Base-by-base conservation (phyloP, 2,113 vertebrate genomes). In the Galeopterus variegatus region DNA sequence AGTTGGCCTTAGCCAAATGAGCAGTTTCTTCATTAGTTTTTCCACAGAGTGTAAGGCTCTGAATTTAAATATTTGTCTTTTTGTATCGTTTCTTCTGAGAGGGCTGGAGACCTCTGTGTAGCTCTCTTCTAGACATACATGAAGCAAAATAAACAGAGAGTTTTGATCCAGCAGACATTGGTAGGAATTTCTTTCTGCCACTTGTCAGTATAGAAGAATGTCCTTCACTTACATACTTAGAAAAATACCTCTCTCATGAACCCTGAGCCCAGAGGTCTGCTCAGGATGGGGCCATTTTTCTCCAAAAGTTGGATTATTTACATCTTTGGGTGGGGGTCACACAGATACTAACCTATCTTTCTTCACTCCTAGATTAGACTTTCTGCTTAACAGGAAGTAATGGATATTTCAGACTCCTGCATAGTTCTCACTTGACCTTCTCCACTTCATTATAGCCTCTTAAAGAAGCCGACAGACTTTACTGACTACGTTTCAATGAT, bases 1-100 rank as follows among this genome's bases (percentile, higher is more conserved):
- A 31, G 58, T 97, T 95, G 96, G 83, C 90, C 89, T 90, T 97
- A 93, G 76, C 79, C 67, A 93, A 96, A 84, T 64, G 33, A 52
- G 58, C 28, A 84, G 45, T 77, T 77, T 77, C 33, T 91, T 94
- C 69, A 54, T 83, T 85, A n/a, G 79, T 92, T 97, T 93, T 85
- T 87, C 89, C 85, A 89, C 50, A 81, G 86, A 90, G 48, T 23
- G 4, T 11, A 48, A 2, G 62, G 5, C 18, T 83, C n/a, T 92
- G 79, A 60, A 41, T 81, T 95, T 93, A 82, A 95, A 67, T 90
- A 75, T 62, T 62, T 85, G 80, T 88, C 54, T 62, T 62, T 88
- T 85, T n/a, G 54, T 88, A 12, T 65, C 60, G 60, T 83, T 94
- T 81, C 52, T 97, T 89, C 77, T 45, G 60, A 94, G 48, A 89